These are phyloP conservation scores for Timema cristinae DNA, from an alignment of 2,888 invertebrate genomes.

Conservation along the genomic window DNA sequence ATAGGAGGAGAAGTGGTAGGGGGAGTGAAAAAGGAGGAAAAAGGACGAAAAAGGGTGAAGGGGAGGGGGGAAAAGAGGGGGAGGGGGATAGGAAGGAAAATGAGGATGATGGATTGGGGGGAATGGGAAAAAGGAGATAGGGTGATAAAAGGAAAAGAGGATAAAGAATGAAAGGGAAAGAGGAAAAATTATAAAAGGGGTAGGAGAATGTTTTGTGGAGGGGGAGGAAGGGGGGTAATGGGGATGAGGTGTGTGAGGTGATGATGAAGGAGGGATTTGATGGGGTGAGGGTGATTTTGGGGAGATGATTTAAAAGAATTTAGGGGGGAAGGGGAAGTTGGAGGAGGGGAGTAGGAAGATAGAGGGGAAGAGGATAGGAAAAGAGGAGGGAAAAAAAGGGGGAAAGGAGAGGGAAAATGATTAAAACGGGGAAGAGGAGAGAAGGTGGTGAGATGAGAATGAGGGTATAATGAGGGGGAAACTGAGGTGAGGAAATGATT, in stretches of 20 bases:
- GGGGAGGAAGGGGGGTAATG: background rate
- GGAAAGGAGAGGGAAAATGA: background rate
- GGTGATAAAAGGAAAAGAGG: background rate
- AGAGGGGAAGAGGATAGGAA: background rate
- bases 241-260: background rate
- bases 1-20: background rate
- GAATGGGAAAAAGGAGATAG: background rate
- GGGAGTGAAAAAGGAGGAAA: too few species aligned
- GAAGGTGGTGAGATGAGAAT: too few species aligned
- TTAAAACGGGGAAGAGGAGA: too few species aligned
- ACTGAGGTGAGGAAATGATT: too few species aligned
- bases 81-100: background rate
- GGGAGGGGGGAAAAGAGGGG: background rate
- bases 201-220: background rate
- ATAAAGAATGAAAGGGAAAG: background rate
- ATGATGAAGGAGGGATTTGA: background rate
- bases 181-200: background rate
- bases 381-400: background rate
- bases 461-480: too few species aligned
- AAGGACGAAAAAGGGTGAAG: background rate
- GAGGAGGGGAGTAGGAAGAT: background rate
- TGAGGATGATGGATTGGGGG: background rate
- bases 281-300: background rate
- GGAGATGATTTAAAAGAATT: background rate
- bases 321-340: background rate